These are phyloP conservation scores for Acinonyx jubatus DNA, from an alignment of 2,113 vertebrate species.

Conservation along the genomic window DNA sequence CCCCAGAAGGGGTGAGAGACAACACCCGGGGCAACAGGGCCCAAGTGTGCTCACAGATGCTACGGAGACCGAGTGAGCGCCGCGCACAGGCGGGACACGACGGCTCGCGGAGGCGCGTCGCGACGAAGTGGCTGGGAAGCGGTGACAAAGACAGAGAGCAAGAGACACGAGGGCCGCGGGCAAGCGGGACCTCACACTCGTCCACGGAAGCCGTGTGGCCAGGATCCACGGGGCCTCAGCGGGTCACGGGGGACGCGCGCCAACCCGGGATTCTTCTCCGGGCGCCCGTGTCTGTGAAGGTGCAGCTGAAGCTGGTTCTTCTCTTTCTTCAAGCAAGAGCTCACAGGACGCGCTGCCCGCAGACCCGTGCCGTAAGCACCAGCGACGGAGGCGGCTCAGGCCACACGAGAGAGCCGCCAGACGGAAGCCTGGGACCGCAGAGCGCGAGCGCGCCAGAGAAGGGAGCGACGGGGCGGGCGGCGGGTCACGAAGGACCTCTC, in stretches of 20 bases:
- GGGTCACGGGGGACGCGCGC: fast-evolving
- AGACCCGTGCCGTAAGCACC: too few species aligned
- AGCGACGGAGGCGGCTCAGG: not conserved
- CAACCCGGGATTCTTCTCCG: too few species aligned
- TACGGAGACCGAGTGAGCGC: not conserved
- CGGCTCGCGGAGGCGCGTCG: not conserved
- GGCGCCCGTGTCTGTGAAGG: not conserved
- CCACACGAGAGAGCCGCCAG: not conserved
- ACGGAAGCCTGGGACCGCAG: not conserved
- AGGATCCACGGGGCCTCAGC: too few species aligned
- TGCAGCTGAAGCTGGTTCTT: not conserved
- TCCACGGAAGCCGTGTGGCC: not conserved
- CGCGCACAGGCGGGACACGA: not conserved
- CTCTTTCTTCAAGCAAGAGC: not conserved
- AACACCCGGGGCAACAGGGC: too few species aligned
- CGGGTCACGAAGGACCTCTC: not conserved
- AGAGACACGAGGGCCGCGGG: not conserved
- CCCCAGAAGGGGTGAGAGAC: not conserved
- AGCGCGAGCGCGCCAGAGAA: too few species aligned
- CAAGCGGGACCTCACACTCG: not conserved
- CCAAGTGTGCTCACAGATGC: not conserved
- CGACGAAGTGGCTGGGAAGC: not conserved
- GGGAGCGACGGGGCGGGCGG: not conserved
- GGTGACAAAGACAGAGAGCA: not conserved
- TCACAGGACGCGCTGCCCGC: fast-evolving